Percentiles rank a stretch among this genome's conserved stretches.
These are phyloP conservation scores for Pseudochirops cupreus DNA, from an alignment of 2,797 vertebrate genomes.

Conservation along the genomic window DNA sequence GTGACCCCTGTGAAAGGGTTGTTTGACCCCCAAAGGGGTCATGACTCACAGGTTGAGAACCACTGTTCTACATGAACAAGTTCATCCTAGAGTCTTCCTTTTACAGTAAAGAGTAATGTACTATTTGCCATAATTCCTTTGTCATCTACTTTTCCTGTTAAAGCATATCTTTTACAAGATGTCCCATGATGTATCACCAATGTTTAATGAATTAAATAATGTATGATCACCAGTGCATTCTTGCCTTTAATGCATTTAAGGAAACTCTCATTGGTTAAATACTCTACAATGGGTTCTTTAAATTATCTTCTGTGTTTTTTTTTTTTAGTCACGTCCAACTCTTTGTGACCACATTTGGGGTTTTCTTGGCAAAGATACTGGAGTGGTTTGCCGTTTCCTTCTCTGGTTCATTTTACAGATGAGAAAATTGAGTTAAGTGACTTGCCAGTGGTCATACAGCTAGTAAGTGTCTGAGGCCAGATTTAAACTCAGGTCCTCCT, in stretches of 20 bases:
- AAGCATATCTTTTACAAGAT: slow-evolving; percentile 9
- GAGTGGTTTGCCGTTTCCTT: background rate
- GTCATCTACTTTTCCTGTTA: background rate
- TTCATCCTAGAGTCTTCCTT: slow-evolving; percentile 15
- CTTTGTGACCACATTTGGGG: background rate
- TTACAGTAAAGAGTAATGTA: slow-evolving; percentile 7
- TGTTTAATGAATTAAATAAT: background rate
- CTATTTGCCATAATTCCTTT: background rate
- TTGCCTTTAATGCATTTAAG: background rate
- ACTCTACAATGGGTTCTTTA: background rate
- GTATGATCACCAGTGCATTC: background rate
- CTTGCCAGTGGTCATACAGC: background rate
- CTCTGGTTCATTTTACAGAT: too few relatives aligned
- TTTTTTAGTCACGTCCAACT: background rate
- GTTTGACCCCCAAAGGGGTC: too few relatives aligned
- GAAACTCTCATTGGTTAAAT: background rate
- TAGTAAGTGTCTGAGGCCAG: background rate
- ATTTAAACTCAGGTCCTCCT: background rate
- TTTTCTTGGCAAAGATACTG: background rate
- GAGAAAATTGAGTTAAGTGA: too few relatives aligned
- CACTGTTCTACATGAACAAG: background rate
- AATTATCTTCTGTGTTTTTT: background rate
- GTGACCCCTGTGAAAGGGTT: too few relatives aligned
- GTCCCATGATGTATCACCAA: background rate
- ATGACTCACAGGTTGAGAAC: too few relatives aligned